Evolutionary conservation across 2,888 invertebrate species (phyloP).

Genomic region (Noctua comes): DNA sequence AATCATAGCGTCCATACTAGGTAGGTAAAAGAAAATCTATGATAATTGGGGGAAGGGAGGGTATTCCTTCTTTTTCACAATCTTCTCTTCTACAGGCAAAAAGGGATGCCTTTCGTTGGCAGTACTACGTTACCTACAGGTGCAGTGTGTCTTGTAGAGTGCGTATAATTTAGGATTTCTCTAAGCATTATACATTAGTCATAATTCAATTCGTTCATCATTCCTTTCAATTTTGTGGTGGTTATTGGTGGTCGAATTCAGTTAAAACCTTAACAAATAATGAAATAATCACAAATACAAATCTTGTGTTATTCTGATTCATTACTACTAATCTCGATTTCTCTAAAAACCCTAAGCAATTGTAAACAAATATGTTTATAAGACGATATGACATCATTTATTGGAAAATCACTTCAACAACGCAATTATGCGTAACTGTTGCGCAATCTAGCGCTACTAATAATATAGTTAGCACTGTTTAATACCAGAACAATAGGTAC

Average conservation of each 20-base stretch:
- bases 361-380: slow-evolving; percentile 28
- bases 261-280: neutral
- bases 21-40: neutral
- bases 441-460: neutral
- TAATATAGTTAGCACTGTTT: neutral
- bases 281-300: neutral
- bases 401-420: slow-evolving; percentile 34
- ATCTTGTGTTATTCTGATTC: neutral
- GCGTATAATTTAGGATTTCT: neutral
- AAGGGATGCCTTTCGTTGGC: neutral
- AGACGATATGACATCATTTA: slow-evolving; percentile 1
- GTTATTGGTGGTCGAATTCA: neutral
- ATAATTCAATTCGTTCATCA: neutral
- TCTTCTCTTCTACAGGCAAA: neutral
- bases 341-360: neutral
- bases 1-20: neutral
- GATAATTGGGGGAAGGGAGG: neutral
- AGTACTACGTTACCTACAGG: neutral
- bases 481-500: neutral
- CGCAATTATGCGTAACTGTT: slow-evolving; percentile 8
- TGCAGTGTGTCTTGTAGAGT: neutral
- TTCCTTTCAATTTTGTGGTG: neutral
- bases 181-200: neutral
- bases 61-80: neutral
- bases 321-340: neutral